Evolutionary conservation across 30 jellyfish, hydroid and myxozoan genomes (phyloP).

Genomic region (Hydra vulgaris): DNA sequence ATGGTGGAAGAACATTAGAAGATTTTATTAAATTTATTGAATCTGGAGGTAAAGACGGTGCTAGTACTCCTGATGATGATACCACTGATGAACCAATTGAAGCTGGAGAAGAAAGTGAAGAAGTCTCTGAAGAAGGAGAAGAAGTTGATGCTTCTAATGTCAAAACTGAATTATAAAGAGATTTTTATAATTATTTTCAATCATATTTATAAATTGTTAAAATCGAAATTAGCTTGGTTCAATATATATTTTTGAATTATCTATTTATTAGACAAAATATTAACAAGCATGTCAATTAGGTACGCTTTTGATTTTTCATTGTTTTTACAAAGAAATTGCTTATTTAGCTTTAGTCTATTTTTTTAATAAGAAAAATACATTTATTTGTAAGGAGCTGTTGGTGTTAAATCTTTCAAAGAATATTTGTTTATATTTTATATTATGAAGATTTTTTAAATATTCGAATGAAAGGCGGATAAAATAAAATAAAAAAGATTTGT

Average conservation of each 20-base stretch:
- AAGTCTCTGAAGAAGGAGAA: not conserved
- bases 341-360: not conserved
- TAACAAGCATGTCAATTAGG: not conserved
- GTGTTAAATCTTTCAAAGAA: not conserved
- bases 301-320: not conserved
- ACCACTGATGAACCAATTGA: slow-evolving; percentile 49
- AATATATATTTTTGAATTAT: no score
- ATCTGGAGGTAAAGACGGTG: slow-evolving; percentile 85
- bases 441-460: no score
- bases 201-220: not conserved
- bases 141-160: not conserved
- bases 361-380: no score
- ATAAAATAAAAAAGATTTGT: not conserved
- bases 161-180: not conserved
- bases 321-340: not conserved
- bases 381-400: not conserved
- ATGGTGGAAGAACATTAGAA: slow-evolving; percentile 96
- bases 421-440: not conserved
- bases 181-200: not conserved
- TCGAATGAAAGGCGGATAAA: not conserved
- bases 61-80: slow-evolving; percentile 44
- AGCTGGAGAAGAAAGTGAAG: slow-evolving; percentile 51
- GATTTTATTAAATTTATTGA: slow-evolving; percentile 81
- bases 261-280: not conserved
- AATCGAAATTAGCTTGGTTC: not conserved